Conservation (phyloP, 2,113 vertebrate species). For the Excalfactoria chinensis region DNA sequence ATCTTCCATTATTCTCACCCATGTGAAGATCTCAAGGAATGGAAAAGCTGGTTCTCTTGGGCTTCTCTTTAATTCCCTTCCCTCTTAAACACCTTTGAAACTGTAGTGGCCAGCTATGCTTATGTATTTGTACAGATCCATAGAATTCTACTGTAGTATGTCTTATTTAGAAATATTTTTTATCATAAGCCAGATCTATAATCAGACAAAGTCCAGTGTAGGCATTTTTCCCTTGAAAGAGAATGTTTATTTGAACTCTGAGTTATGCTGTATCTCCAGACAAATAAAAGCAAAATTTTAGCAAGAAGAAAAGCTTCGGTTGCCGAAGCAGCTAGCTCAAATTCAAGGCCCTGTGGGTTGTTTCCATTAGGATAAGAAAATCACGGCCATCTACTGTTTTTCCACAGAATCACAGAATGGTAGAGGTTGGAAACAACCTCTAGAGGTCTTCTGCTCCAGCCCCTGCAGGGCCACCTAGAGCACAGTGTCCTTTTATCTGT, state of each 20-base stretch:
- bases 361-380: conserved; percentile 10
- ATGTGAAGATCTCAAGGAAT: not conserved
- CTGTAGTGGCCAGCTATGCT: not conserved
- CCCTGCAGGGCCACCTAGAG: not conserved
- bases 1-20: not conserved
- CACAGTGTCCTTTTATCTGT: not conserved
- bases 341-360: not conserved
- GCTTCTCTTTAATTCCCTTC: not conserved
- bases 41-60: not conserved
- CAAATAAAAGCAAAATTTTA: not conserved
- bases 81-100: not conserved
- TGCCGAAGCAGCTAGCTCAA: not conserved
- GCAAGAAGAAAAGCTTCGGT: not conserved
- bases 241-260: not conserved
- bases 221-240: not conserved
- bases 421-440: not conserved
- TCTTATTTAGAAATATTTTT: not conserved
- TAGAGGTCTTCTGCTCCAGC: not conserved
- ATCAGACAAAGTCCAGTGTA: not conserved
- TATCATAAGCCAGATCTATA: not conserved
- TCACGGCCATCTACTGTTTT: not conserved
- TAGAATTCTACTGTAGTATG: not conserved
- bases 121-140: not conserved
- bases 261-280: not conserved
- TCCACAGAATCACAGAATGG: not conserved